Evolutionary conservation across 2,888 invertebrate species (phyloP).

Genomic region (Caenorhabditis drosophilae): DNA sequence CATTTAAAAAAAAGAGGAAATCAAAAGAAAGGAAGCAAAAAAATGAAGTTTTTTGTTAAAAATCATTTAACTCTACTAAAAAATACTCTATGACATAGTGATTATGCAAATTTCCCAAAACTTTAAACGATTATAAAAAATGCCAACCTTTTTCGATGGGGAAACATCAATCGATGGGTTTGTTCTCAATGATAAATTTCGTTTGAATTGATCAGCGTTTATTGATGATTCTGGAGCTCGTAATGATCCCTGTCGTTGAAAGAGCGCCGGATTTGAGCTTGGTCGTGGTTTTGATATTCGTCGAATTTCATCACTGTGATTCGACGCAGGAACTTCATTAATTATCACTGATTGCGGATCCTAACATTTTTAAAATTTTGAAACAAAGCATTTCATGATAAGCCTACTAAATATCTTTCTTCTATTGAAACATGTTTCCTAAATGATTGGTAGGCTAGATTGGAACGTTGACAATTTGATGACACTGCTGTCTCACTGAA

Average conservation of each 20-base stretch:
- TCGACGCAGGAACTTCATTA: conserved; percentile 28
- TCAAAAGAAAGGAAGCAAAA: not conserved
- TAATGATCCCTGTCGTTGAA: conserved; percentile 80
- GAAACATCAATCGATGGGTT: not conserved
- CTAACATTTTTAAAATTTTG: conserved; percentile 5
- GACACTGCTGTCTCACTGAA: not conserved
- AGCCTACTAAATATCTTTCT: conserved; percentile 53
- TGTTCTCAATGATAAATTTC: conserved; percentile 57
- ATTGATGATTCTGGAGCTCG: conserved; percentile 50
- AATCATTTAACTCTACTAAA: too few relatives aligned
- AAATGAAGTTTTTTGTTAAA: too few relatives aligned
- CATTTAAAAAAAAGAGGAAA: conserved; percentile 6
- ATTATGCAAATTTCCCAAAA: not conserved
- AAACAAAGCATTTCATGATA: not conserved
- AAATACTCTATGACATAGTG: not conserved
- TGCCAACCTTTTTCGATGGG: conserved; percentile 24
- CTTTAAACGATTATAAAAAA: conserved; percentile 6
- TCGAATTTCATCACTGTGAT: conserved; percentile 14
- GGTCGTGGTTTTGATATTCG: conserved; percentile 83
- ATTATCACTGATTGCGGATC: conserved; percentile 66
- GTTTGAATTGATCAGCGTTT: conserved; percentile 46
- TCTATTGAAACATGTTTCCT: conserved; percentile 60
- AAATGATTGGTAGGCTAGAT: conserved; percentile 60
- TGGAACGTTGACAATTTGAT: conserved; percentile 33
- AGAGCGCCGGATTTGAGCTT: conserved; percentile 90